Evolutionary conservation across 1,140 invertebrate genomes (phyloP).

Genomic region (Camponotus floridanus): DNA sequence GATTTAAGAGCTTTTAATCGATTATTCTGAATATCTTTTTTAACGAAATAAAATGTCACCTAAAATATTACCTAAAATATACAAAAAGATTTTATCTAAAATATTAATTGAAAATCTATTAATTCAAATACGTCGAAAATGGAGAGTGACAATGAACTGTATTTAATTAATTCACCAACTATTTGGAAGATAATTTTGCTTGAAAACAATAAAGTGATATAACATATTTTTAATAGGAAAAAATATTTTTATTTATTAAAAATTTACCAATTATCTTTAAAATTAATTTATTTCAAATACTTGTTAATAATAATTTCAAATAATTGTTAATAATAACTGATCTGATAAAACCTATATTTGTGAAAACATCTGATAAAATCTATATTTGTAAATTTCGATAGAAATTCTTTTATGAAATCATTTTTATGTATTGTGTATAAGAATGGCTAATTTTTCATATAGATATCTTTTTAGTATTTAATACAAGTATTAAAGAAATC

Average conservation of each 20-base stretch:
- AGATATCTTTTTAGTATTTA: background rate
- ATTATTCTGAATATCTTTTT: background rate
- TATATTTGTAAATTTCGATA: background rate
- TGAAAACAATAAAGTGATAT: background rate
- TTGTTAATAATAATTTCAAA: background rate
- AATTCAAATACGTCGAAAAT: background rate
- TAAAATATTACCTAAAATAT: too few species aligned
- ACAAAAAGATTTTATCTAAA: background rate
- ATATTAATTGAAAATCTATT: constrained; percentile 29
- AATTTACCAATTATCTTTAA: background rate
- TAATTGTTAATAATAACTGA: too few species aligned
- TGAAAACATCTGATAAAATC: background rate
- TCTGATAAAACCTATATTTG: background rate
- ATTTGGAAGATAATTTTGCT: background rate
- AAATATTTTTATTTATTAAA: background rate
- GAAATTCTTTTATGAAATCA: constrained; percentile 1
- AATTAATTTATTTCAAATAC: background rate
- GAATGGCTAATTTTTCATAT: background rate
- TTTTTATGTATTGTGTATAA: too few species aligned
- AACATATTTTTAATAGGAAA: background rate
- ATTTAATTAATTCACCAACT: constrained; percentile 36
- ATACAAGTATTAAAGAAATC: background rate
- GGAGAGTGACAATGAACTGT: background rate
- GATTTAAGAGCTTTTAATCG: background rate
- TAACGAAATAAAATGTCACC: background rate